Base-by-base conservation (phyloP, 2,888 invertebrate genomes). In the Neuroscelio doddi region DNA sequence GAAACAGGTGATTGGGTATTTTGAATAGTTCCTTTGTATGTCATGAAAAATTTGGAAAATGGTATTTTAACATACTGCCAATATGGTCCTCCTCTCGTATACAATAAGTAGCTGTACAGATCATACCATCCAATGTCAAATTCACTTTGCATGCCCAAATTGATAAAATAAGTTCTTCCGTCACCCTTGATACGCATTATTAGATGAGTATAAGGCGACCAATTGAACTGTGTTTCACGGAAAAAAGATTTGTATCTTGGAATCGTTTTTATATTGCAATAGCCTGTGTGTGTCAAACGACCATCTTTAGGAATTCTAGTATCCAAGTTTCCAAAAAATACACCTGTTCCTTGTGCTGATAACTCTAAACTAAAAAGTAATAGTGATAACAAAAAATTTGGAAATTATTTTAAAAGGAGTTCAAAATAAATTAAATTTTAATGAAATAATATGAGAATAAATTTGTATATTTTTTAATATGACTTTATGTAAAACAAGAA, bases 1-100 rank as follows among this genome's bases (percentile, higher is more conserved):
- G 93, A 90, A 85, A 96, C 84, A 1, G 89, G 85, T 15, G 72
- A 81, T 82, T 97, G 97, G 51, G 86, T 88, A 81, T 97, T 96
- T 85, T 97, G 97, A 26, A 96, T 83, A 15, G 93, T 87, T 1
- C 97, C 97, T 86, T 94, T 95, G 1, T 91, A 90, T 1, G 90
- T 87, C 27, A 94, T 85, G 69, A 93, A 90, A 80, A 98, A 97
- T 85, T 96, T 97, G 7, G 97, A 96, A 86, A 97, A 96, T 1
- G 97, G 97, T 77, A 98, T 94, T 93, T 93, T 87, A 34, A 90
- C 89, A 63, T 73, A 69, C 87, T 99, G 98, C 99, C 99, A 99
- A 82, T 99, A 98, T 0, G 99, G 99, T 0, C 98, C 98, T 30
- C 99, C 99, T 85, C 97, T 90, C 0, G 99, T 99, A 80, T 91